Base-by-base conservation (phyloP, 2,113 vertebrate genomes). In the Hippotragus niger region DNA sequence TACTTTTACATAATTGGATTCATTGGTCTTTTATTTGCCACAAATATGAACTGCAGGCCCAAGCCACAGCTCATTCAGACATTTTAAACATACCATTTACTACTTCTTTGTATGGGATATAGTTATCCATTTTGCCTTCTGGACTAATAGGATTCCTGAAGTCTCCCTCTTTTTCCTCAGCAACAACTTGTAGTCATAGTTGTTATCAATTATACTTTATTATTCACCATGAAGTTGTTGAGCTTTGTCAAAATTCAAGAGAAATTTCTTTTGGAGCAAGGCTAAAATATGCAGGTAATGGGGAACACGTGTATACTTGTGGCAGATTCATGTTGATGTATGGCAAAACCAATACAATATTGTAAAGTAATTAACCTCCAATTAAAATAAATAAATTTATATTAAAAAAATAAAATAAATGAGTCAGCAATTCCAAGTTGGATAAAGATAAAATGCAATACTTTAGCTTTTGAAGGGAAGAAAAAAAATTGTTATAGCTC, bases 191-290 rank as follows among this genome's bases (percentile, higher is more conserved):
- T 97, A 95, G 96, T 60, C 97, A 97, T 97, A 98, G 95, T 97
- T 97, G 95, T 98, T 98, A 98, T 89, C 98, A 97, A 87, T 96
- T 96, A 82, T 71, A 97, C 88, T 97, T 97, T 96, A 98, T 98
- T 98, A 98, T 92, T 98, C 97, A 96, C 97, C 86, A 84, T 74
- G 62, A 96, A 98, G 97, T 95, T 96, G 94, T 94, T 97, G 97
- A 96, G 92, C 97, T 98, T 95, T 97, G 80, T 96, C 96, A 98
- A 98, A 98, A 98, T 95, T 97, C 98, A 98, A 90, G 96, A 98
- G 93, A 93, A 97, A 98, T 97, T 97, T 98, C 96, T 98, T 90
- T 95, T 93, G 97, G 64, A 98, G 67, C 0, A 21, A 98, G 97
- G 95, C 97, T 93, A 92, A 97, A 96, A 97, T 57, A 97, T 90